Evolutionary conservation across 2,797 vertebrate genomes (phyloP).

Genomic region (Synanceia verrucosa): DNA sequence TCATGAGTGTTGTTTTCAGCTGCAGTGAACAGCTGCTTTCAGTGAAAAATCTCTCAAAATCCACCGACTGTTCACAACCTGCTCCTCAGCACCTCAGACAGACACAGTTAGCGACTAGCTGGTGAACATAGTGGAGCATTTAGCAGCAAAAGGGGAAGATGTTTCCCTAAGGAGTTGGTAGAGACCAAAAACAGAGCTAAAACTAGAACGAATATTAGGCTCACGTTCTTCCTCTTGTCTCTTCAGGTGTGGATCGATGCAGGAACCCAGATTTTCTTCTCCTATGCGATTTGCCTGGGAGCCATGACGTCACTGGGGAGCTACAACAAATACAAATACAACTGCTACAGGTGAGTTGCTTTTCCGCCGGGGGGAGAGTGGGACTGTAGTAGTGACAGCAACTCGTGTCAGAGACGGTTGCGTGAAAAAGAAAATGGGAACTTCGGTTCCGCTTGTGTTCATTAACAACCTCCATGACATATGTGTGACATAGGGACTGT

Average conservation of each 20-base stretch:
- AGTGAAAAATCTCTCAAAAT: background rate
- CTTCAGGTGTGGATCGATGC: slow-evolving; percentile 97
- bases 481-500: slow-evolving; percentile 99
- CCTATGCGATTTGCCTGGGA: slow-evolving; percentile 98
- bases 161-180: background rate
- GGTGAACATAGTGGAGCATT: background rate
- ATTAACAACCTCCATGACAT: slow-evolving; percentile 98
- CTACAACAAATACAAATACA: slow-evolving; percentile 99
- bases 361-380: slow-evolving; percentile 59
- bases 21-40: no score
- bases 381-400: slow-evolving; percentile 70
- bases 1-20: background rate
- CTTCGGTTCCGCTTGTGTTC: slow-evolving; percentile 86
- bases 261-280: slow-evolving; percentile 99
- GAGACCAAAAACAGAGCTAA: background rate
- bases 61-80: background rate
- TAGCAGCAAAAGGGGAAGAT: background rate
- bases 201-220: background rate
- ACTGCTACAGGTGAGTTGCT: slow-evolving; percentile 95
- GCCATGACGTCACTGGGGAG: slow-evolving; percentile 99
- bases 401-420: slow-evolving; percentile 75
- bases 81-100: background rate
- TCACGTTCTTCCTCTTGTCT: slow-evolving; percentile 9
- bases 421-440: slow-evolving; percentile 86
- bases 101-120: background rate